These are phyloP conservation scores for Oreonectes daqikongensis DNA, from an alignment of 2,797 vertebrate genomes.

Conservation along the genomic window DNA sequence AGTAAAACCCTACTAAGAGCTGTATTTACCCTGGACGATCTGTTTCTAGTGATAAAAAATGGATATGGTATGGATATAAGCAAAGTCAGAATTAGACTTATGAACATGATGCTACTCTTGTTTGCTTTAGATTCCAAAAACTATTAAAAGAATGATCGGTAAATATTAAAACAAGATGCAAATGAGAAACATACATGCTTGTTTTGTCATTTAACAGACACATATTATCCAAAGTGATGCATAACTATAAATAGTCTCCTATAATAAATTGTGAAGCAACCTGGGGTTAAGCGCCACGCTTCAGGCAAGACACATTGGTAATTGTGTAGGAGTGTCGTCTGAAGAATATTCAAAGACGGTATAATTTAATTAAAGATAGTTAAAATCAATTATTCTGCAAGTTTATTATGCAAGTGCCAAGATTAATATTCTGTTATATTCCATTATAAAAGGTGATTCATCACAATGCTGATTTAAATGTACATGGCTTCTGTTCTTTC, in stretches of 20 bases:
- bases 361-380: constrained; percentile 5
- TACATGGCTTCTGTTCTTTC: constrained; percentile 1
- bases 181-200: not conserved
- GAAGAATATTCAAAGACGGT: not conserved
- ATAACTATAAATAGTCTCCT: not conserved
- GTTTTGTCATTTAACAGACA: not conserved
- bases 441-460: constrained; percentile 6
- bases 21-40: not conserved
- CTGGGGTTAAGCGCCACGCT: not conserved
- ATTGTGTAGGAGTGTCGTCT: not conserved
- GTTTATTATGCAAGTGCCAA: not conserved
- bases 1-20: too few relatives aligned
- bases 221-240: not conserved
- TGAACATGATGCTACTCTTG: too few relatives aligned
- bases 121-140: too few relatives aligned
- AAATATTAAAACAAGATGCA: too few relatives aligned
- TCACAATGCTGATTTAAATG: constrained; percentile 1
- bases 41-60: too few relatives aligned
- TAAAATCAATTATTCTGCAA: constrained; percentile 8
- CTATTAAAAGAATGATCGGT: too few relatives aligned
- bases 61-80: too few relatives aligned
- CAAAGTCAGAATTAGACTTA: too few relatives aligned
- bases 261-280: not conserved
- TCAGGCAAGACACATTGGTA: not conserved
- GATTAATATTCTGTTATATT: constrained; percentile 10